Percentiles rank a stretch among this genome's conserved stretches.
These are phyloP conservation scores for Amorpha juglandis DNA, from an alignment of 2,888 invertebrate species.

Conservation along the genomic window DNA sequence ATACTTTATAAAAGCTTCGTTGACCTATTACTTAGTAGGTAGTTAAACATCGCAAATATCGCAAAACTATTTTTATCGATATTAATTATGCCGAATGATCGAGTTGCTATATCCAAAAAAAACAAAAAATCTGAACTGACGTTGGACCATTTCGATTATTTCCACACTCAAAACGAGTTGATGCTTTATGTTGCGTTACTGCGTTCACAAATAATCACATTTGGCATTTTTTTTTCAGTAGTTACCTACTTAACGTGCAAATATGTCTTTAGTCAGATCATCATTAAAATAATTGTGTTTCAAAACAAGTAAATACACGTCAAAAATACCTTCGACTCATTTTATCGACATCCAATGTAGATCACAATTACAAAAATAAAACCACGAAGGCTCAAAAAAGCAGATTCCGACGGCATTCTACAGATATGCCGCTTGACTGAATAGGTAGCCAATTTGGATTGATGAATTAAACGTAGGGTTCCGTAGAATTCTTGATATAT, in stretches of 20 bases:
- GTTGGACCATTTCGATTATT: too few relatives aligned
- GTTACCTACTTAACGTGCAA: background rate
- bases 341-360: constrained; percentile 11
- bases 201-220: too few relatives aligned
- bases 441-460: background rate
- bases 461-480: background rate
- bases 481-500: background rate
- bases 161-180: too few relatives aligned
- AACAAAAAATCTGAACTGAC: too few relatives aligned
- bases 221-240: too few relatives aligned
- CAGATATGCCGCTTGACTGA: constrained; percentile 1
- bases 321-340: constrained; percentile 6
- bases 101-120: too few relatives aligned
- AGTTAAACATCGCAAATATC: too few relatives aligned
- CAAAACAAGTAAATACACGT: background rate
- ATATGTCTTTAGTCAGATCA: background rate
- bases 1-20: too few relatives aligned
- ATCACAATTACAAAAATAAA: constrained; percentile 14
- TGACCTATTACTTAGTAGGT: too few relatives aligned
- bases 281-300: background rate
- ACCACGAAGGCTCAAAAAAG: background rate
- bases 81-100: too few relatives aligned
- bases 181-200: too few relatives aligned
- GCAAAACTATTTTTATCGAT: too few relatives aligned
- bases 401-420: constrained; percentile 7